Conservation (phyloP, 2,113 vertebrate genomes). For the Protobothrops mucrosquamatus region DNA sequence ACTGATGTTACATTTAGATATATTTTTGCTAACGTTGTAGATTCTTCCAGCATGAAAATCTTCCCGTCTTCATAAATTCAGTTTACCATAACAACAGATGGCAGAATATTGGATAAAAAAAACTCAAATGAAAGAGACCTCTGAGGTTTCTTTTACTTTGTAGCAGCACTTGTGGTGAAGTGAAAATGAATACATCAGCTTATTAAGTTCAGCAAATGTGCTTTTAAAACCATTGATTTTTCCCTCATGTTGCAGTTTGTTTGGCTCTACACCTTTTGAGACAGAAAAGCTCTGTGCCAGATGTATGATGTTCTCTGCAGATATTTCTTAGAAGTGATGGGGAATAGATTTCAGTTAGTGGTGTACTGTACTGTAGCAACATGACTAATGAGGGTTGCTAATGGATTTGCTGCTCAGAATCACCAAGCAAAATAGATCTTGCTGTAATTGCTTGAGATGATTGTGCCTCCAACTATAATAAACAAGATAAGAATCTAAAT, state of each 20-base stretch:
- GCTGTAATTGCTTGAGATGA: conserved; percentile 48
- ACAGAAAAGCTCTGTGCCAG: conserved; percentile 3
- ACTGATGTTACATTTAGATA: not conserved
- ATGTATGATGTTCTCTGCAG: not conserved
- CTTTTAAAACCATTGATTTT: conserved; percentile 31
- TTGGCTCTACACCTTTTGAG: conserved; percentile 8
- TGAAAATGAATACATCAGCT: conserved; percentile 1
- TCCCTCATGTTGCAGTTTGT: not conserved
- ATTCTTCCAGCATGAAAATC: not conserved
- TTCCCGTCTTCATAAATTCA: not conserved
- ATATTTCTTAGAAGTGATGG: not conserved
- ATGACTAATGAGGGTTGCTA: conserved; percentile 24
- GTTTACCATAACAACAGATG: not conserved
- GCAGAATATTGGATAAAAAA: not conserved
- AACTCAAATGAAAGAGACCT: not conserved
- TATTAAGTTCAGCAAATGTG: conserved; percentile 23
- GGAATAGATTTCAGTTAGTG: not conserved
- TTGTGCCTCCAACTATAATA: not conserved
- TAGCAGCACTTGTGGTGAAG: not conserved
- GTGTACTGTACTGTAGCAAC: not conserved
- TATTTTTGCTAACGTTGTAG: not conserved
- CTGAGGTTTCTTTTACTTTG: not conserved
- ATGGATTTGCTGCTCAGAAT: conserved; percentile 20
- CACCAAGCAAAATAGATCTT: conserved; percentile 21
- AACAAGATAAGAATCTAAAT: not conserved